Evolutionary conservation across 1,140 invertebrate genomes (phyloP), one percentile per base, ranked within the genome.

Genomic region (Coenobita brevimanus): DNA sequence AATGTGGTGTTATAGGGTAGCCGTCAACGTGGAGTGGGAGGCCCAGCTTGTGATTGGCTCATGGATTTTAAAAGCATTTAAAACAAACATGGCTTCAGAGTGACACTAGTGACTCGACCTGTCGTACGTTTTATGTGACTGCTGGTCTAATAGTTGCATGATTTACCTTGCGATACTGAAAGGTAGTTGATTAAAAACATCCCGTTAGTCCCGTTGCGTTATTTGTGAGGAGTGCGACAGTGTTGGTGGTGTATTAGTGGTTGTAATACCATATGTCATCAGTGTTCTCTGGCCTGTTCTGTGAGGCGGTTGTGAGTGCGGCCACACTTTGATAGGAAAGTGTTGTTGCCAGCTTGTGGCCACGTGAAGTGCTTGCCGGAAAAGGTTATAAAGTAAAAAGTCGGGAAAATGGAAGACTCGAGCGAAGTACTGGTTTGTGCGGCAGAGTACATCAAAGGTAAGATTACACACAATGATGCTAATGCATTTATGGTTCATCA

Each of bases 401-500:
- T 17, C n/a, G 43, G 30, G 54, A 54, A 17, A 27, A 88, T 88
- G 86, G 86, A 88, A 62, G 87, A 88, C 50, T 57, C 81, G 43
- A 83, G 84, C 36, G 90, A 90, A 62, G 88, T 90, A 38, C 67
- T 90, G 30, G 90, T 90, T 57, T 90, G 90, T 89, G 90, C 90
- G 6, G 76, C 87, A 2, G 90, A 90, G 57, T 90, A 89, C 57
- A 89, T 90, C 17, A 88, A 88, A 88, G 86, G 86, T 88, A 76
- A 43, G 67, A 30, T 0, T 60, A 24, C 15, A n/a, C n/a, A n/a
- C n/a, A n/a, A n/a, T n/a, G n/a, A n/a, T n/a, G n/a, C n/a, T n/a
- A n/a, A n/a, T n/a, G n/a, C n/a, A n/a, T n/a, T n/a, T n/a, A n/a
- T n/a, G n/a, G n/a, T n/a, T n/a, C n/a, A n/a, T n/a, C n/a, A n/a